Base-by-base conservation (phyloP, 1,140 invertebrate species). In the Aplysia californica region DNA sequence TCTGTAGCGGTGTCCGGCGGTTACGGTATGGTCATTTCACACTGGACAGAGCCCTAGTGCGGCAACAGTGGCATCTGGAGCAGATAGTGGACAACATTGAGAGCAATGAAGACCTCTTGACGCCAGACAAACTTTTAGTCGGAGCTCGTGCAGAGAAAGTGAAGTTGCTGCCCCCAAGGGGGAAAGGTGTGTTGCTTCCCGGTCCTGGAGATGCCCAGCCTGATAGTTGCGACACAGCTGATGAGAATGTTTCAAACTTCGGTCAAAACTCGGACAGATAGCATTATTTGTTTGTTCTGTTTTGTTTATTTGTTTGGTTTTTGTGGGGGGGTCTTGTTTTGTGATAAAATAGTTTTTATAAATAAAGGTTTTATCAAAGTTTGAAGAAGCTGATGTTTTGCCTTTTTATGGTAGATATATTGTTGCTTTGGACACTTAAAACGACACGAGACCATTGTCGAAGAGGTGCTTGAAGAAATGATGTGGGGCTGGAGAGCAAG, bases 51-150 rank as follows among this genome's bases (percentile, higher is more conserved):
- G 93, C 96, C 18, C 87, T 98, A 5, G 88, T 98, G 0, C 89
- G 92, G 36, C 96, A 97, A 90, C 93, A 97, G 80, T 98, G 96
- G 95, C 92, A 93, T 96, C 80, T 97, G 95, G 94, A 92, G 72
- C 85, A 94, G 82, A 93, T 98, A 65, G 75, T 96, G 2, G 87
- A 92, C 2, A 97, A 96, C 86, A 93, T 98, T 59, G 39, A 55
- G 26, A 59, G 33, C 2, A 86, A 84, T 76, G 29, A 36, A 26
- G 33, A 35, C 15, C 55, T 80, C n/a, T 4, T 86, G 39, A 79
- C 70, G 26, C 73, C 71, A 4, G 77, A 87, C 1, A 82, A 80
- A 59, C 75, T 87, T 23, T 44, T 50, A 71, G 23, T 79, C 33
- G 39, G 74, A 6, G 38, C 55, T 4, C 33, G 35, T 1, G 70